A percentile compares a stretch with the other conserved stretches of the same genome.
These are phyloP conservation scores for Phalloptychus januarius DNA, from an alignment of 2,797 vertebrate genomes.

Conservation along the genomic window DNA sequence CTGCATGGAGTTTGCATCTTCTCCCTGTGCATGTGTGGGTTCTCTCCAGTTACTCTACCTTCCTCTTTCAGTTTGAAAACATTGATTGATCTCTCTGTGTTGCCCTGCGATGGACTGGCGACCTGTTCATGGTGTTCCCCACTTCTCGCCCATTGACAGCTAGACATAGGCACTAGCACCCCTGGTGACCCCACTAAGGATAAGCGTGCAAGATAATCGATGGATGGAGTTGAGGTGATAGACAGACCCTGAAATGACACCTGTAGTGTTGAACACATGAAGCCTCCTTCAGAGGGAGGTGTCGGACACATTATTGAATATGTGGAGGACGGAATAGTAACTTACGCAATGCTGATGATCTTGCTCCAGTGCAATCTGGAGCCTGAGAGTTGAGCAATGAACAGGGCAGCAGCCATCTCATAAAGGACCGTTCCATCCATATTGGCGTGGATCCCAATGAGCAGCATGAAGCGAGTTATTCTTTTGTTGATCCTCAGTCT, in stretches of 20 bases:
- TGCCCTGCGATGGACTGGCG: too few relatives aligned
- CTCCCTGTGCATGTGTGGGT: too few relatives aligned
- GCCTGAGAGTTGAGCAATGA: neutral
- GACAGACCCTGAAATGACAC: neutral
- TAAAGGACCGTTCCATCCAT: neutral
- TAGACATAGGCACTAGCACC: too few relatives aligned
- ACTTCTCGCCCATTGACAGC: too few relatives aligned
- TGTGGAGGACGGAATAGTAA: neutral
- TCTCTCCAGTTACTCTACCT: too few relatives aligned
- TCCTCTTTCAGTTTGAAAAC: too few relatives aligned
- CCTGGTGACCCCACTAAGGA: too few relatives aligned
- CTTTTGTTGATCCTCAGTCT: neutral
- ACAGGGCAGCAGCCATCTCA: neutral
- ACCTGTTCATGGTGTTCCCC: too few relatives aligned
- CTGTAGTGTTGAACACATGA: neutral
- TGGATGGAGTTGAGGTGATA: neutral
- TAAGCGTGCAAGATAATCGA: too few relatives aligned
- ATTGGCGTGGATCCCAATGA: neutral
- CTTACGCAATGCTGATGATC: neutral
- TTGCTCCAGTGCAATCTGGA: neutral
- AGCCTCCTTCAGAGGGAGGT: neutral
- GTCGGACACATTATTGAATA: neutral
- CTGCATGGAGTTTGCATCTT: too few relatives aligned
- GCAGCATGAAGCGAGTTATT: neutral
- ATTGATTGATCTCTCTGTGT: too few relatives aligned